Conservation (phyloP, 2,797 vertebrate genomes). For the Tarsius wallacei region DNA sequence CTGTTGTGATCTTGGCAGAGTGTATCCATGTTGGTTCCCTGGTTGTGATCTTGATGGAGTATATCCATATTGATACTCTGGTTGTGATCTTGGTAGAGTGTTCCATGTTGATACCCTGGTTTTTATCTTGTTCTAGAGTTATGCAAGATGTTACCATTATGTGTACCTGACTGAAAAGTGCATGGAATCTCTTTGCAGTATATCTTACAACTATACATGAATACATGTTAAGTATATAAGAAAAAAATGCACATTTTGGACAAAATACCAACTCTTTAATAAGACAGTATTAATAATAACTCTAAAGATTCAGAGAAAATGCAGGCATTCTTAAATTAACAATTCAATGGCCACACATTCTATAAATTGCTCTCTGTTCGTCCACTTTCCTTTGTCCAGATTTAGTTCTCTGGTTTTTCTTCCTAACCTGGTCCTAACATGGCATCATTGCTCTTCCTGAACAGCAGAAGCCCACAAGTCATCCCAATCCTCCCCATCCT, state of each 20-base stretch:
- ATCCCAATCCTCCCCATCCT: no score
- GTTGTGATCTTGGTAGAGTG: no score
- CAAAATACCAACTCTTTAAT: neutral
- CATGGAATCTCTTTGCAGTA: neutral
- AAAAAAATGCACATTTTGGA: neutral
- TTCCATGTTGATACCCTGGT: no score
- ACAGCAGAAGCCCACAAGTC: neutral
- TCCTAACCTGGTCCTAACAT: neutral
- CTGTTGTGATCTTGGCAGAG: no score
- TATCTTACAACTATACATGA: neutral
- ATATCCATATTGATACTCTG: no score
- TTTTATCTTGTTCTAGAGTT: accelerated
- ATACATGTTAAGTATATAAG: neutral
- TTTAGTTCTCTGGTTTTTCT: accelerated
- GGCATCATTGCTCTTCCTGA: accelerated
- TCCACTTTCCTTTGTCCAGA: accelerated
- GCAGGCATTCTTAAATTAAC: no score
- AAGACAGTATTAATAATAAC: neutral
- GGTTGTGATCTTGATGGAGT: no score
- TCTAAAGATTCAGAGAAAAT: neutral
- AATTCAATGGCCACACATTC: neutral
- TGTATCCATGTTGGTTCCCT: no score
- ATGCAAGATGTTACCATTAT: neutral
- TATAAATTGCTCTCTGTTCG: accelerated
- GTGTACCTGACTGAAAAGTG: accelerated